phyloP scores from a whole-genome alignment of 2,113 vertebrate species.

The Hyperopisus bebe region DNA sequence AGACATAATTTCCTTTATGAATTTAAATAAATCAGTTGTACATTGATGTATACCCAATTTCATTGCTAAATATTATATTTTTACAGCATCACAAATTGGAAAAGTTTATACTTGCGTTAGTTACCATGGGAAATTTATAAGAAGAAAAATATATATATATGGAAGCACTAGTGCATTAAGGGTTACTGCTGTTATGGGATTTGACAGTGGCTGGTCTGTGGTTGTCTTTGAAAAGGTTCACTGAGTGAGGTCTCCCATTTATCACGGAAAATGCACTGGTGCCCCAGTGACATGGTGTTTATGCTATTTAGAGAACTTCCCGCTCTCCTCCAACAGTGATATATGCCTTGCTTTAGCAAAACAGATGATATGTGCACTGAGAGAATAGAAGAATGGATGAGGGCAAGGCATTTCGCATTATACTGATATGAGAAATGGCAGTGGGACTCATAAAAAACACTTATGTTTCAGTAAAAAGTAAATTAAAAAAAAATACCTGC shows the following conservation, averaged over 20 bases:
- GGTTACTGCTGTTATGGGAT: background rate
- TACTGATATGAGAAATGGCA: background rate
- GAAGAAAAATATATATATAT: background rate
- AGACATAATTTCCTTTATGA: background rate
- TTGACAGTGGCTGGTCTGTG: conserved; percentile 19
- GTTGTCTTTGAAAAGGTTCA: conserved; percentile 30
- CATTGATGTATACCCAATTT: background rate
- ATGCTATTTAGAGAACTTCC: conserved; percentile 51
- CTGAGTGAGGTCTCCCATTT: conserved; percentile 40
- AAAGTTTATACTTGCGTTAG: background rate
- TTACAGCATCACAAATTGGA: background rate
- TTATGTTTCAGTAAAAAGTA: background rate
- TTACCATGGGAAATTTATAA: background rate
- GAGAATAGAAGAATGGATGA: conserved; percentile 37
- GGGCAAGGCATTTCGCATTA: background rate
- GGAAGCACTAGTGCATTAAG: background rate
- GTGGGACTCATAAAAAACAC: background rate
- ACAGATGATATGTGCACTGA: conserved; percentile 47
- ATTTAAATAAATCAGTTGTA: background rate
- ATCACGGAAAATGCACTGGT: conserved; percentile 36
- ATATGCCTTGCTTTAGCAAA: conserved; percentile 36
- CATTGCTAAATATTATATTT: background rate
- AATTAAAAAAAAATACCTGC: background rate
- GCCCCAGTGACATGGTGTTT: conserved; percentile 43
- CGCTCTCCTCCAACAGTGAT: conserved; percentile 42